These are phyloP conservation scores for Peromyscus polionotus DNA, from an alignment of 2,113 vertebrate species.

Conservation along the genomic window DNA sequence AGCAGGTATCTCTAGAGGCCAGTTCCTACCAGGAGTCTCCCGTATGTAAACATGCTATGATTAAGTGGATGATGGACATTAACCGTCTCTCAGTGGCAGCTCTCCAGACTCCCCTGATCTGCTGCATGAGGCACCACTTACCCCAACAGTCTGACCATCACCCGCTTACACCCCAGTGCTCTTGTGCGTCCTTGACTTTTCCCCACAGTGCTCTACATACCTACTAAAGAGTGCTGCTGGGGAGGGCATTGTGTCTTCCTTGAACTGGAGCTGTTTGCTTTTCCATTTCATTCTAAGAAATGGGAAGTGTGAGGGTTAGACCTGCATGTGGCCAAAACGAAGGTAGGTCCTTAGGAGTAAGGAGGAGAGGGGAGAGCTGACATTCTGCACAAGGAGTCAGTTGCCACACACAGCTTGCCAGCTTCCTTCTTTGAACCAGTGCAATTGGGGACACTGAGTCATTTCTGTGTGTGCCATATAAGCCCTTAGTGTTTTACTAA, in stretches of 20 bases:
- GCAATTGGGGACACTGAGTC: background rate
- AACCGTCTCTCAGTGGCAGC: background rate
- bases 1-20: background rate
- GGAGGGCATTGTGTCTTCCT: background rate
- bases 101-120: background rate
- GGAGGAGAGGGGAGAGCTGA: too few relatives aligned
- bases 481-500: background rate
- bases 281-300: background rate
- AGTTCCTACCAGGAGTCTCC: background rate
- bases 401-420: background rate
- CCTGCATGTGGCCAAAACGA: background rate
- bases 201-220: accelerated
- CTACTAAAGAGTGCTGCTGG: background rate
- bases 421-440: background rate
- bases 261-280: background rate
- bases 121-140: background rate
- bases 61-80: background rate
- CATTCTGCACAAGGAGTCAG: background rate
- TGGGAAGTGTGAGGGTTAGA: background rate
- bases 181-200: background rate
- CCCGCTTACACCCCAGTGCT: background rate
- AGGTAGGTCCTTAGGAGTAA: too few relatives aligned
- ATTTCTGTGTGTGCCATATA: accelerated
- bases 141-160: background rate
- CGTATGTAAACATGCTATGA: background rate